Conservation (phyloP, 2,797 vertebrate species). For the Poeciliopsis infans region DNA sequence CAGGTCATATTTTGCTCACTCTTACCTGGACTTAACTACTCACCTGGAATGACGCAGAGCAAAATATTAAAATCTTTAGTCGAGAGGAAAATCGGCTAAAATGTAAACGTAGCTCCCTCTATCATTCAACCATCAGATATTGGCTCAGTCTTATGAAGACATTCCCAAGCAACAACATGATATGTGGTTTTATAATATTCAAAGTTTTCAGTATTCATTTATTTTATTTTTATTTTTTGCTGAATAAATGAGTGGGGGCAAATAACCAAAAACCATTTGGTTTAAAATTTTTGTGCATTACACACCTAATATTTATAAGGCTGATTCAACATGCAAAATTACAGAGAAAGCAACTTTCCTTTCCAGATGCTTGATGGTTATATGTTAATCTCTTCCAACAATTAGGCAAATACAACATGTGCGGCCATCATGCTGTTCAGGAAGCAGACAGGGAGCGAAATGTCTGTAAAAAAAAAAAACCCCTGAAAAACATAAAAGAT, state of each 20-base stretch:
- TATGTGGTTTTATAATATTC: neutral
- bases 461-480: neutral
- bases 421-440: neutral
- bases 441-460: neutral
- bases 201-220: neutral
- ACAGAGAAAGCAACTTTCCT: neutral
- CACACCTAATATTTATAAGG: neutral
- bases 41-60: neutral
- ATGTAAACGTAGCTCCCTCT: neutral
- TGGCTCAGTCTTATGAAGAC: neutral
- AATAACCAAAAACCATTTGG: neutral
- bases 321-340: neutral
- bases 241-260: neutral
- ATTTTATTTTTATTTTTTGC: neutral
- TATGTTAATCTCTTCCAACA: neutral
- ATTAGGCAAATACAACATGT: neutral
- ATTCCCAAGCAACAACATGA: neutral
- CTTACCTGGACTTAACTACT: neutral
- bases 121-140: neutral
- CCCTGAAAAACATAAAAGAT: neutral
- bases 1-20: neutral
- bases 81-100: neutral
- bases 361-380: neutral
- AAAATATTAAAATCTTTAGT: neutral
- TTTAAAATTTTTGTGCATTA: neutral